A percentile compares a stretch with the other conserved stretches of the same genome.
Conservation (phyloP, 2,888 invertebrate genomes). For the Pachliopta kotzebuea region DNA sequence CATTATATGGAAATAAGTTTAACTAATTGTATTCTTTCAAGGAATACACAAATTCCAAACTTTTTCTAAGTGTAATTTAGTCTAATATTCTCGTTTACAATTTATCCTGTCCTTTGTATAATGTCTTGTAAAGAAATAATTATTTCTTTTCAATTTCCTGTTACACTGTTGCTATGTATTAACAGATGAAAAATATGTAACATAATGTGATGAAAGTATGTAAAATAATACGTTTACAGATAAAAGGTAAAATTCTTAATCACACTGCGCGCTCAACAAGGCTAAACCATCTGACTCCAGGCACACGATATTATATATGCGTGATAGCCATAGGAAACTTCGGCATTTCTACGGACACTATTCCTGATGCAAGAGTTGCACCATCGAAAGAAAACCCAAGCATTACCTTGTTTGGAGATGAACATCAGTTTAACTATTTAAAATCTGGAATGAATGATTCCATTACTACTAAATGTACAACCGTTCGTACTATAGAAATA, state of each 20-base stretch:
- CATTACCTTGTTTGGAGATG: conserved; percentile 78
- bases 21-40: too few species aligned
- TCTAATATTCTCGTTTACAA: too few species aligned
- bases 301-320: conserved; percentile 91
- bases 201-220: too few species aligned
- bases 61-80: too few species aligned
- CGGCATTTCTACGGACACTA: conserved; percentile 67
- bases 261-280: conserved; percentile 86
- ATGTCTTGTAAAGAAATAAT: too few species aligned
- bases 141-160: background rate
- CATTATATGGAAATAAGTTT: too few species aligned
- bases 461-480: conserved; percentile 87
- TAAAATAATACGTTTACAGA: conserved; percentile 70
- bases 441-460: conserved; percentile 81
- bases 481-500: conserved; percentile 86
- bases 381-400: conserved; percentile 60
- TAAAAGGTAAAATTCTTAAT: conserved; percentile 88
- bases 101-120: too few species aligned
- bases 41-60: too few species aligned
- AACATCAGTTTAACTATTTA: conserved; percentile 75
- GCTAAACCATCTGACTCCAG: conserved; percentile 87
- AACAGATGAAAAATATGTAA: background rate
- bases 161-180: background rate
- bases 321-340: conserved; percentile 91
- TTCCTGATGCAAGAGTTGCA: conserved; percentile 77